Percentiles rank a stretch among this genome's conserved stretches.
Evolutionary conservation across 2,113 vertebrate genomes (phyloP).

Genomic region (Egretta garzetta): DNA sequence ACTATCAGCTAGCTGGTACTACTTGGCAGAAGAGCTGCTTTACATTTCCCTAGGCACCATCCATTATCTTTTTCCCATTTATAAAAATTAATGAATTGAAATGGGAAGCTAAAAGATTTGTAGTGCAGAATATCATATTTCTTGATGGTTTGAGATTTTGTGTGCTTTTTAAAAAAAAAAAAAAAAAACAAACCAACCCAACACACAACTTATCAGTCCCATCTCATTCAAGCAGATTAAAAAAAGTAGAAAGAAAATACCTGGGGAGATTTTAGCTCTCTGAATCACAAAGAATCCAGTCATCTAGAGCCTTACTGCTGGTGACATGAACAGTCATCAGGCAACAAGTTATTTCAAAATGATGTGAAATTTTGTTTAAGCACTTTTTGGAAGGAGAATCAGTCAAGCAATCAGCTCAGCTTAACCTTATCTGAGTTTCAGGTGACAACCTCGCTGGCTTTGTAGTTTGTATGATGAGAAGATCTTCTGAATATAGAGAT

Average conservation of each 20-base stretch:
- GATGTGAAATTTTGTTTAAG: conserved; percentile 77
- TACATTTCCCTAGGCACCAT: not conserved
- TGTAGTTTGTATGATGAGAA: conserved; percentile 76
- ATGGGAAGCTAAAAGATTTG: not conserved
- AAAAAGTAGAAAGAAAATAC: conserved; percentile 67
- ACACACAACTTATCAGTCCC: not conserved
- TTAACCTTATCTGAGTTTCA: conserved; percentile 80
- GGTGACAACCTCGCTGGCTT: conserved; percentile 74
- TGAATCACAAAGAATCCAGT: conserved; percentile 69
- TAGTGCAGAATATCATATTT: conserved; percentile 1
- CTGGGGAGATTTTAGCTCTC: conserved; percentile 50
- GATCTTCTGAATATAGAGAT: conserved; percentile 45
- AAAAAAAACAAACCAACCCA: too few species aligned
- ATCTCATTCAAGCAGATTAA: conserved; percentile 39
- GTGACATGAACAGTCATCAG: conserved; percentile 74
- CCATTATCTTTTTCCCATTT: not conserved
- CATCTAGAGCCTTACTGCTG: conserved; percentile 62
- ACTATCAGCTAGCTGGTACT: not conserved
- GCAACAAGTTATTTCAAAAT: conserved; percentile 66
- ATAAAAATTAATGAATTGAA: conserved; percentile 58
- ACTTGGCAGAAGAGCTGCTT: not conserved
- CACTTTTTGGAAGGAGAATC: conserved; percentile 71
- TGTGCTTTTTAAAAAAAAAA: not conserved
- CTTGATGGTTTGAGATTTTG: conserved; percentile 13
- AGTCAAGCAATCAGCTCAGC: conserved; percentile 69